Percentiles rank a stretch among this genome's conserved stretches.
Evolutionary conservation across 2,888 invertebrate genomes (phyloP).

Genomic region (Gasteruption jaculator): DNA sequence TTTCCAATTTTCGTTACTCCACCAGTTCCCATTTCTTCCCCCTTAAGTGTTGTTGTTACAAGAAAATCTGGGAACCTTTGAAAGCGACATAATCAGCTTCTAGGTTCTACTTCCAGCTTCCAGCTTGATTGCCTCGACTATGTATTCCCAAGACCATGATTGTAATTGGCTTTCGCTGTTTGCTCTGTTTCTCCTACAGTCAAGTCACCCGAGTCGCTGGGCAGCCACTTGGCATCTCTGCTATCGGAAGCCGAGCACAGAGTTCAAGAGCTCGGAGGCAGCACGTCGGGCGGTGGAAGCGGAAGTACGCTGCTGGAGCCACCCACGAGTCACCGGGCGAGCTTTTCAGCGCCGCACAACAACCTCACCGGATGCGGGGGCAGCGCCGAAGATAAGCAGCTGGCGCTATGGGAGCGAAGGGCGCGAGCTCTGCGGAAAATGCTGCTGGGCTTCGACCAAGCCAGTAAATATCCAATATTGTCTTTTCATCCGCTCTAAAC

Average conservation of each 20-base stretch:
- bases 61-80: too few species aligned
- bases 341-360: slow-evolving; percentile 45
- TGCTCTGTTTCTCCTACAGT: too few species aligned
- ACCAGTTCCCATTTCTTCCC: too few species aligned
- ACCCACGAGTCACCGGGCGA: slow-evolving; percentile 39
- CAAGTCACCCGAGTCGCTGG: slow-evolving; percentile 68
- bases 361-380: slow-evolving; percentile 65
- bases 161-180: too few species aligned
- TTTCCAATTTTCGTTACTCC: too few species aligned
- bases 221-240: slow-evolving; percentile 70
- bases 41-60: too few species aligned
- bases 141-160: too few species aligned
- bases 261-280: slow-evolving; percentile 71
- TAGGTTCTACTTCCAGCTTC: too few species aligned
- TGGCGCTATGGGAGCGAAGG: slow-evolving; percentile 83
- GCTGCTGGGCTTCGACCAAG: slow-evolving; percentile 83
- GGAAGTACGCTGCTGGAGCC: slow-evolving; percentile 38
- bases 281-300: slow-evolving; percentile 34
- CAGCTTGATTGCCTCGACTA: too few species aligned
- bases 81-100: too few species aligned
- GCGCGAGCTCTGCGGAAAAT: slow-evolving; percentile 74
- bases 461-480: slow-evolving; percentile 54
- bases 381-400: slow-evolving; percentile 75
- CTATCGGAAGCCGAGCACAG: slow-evolving; percentile 79
- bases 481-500: too few species aligned